Percentiles rank a stretch among this genome's conserved stretches.
Conservation (phyloP, 2,113 vertebrate genomes). For the Tragelaphus imberbis region DNA sequence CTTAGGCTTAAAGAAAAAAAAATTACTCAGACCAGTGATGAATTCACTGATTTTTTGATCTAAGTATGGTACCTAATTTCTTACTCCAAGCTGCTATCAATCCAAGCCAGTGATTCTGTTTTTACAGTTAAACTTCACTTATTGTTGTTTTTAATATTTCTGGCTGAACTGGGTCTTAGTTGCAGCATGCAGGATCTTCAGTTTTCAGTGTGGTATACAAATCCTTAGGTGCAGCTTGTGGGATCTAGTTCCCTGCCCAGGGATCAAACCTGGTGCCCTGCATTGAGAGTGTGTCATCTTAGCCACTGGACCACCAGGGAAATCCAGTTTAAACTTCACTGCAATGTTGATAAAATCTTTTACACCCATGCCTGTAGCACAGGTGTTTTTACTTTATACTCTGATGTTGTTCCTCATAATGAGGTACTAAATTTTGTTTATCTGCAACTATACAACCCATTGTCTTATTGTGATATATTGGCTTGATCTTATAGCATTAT, state of each 20-base stretch:
- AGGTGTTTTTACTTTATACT: not conserved
- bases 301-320: not conserved
- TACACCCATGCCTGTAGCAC: not conserved
- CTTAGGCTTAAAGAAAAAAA: not conserved
- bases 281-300: not conserved
- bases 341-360: not conserved
- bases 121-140: not conserved
- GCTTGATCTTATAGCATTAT: not conserved
- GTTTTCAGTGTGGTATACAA: not conserved
- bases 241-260: not conserved
- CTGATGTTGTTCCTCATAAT: not conserved
- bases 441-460: not conserved
- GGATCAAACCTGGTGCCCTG: not conserved
- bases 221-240: not conserved
- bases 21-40: not conserved
- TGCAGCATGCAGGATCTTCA: not conserved
- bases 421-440: not conserved
- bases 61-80: not conserved
- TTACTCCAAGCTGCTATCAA: not conserved
- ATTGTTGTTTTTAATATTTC: not conserved
- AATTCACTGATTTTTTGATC: not conserved
- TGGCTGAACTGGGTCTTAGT: not conserved
- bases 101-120: not conserved
- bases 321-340: not conserved
- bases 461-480: not conserved